Percentiles rank a stretch among this genome's conserved stretches.
Conservation (phyloP, 2,113 vertebrate species). For the Apaloderma vittatum region DNA sequence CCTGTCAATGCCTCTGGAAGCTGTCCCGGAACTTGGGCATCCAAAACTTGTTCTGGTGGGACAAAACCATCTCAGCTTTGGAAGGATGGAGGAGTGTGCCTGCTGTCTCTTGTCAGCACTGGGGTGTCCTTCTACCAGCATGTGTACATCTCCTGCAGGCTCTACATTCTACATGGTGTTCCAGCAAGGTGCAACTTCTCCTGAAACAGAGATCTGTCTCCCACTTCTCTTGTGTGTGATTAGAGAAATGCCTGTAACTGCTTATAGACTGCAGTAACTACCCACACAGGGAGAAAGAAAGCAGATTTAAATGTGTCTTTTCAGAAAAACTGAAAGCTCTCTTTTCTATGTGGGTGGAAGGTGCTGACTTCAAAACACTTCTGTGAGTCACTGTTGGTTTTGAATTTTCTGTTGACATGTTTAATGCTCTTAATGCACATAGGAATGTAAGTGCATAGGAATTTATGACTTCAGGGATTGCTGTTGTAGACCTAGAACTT, state of each 20-base stretch:
- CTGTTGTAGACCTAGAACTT: background rate
- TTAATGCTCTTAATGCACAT: background rate
- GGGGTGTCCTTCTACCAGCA: background rate
- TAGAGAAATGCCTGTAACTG: background rate
- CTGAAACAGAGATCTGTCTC: background rate
- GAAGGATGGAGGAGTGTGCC: background rate
- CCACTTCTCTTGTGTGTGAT: background rate
- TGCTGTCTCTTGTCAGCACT: background rate
- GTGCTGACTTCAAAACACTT: background rate
- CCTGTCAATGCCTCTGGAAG: background rate
- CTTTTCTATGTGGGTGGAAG: background rate
- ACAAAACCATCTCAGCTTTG: background rate
- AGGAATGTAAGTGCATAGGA: background rate
- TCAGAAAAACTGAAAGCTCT: background rate
- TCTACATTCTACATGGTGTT: accelerated
- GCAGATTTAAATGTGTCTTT: background rate
- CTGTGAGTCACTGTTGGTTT: background rate
- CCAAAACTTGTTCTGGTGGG: background rate
- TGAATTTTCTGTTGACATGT: background rate
- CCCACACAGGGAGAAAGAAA: background rate
- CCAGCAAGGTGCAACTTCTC: background rate
- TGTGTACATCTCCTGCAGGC: background rate
- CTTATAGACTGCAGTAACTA: background rate
- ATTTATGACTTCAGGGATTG: background rate
- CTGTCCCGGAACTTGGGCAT: background rate